phyloP scores from a whole-genome alignment of 2,888 invertebrate genomes.

The Creontiades dilutus region DNA sequence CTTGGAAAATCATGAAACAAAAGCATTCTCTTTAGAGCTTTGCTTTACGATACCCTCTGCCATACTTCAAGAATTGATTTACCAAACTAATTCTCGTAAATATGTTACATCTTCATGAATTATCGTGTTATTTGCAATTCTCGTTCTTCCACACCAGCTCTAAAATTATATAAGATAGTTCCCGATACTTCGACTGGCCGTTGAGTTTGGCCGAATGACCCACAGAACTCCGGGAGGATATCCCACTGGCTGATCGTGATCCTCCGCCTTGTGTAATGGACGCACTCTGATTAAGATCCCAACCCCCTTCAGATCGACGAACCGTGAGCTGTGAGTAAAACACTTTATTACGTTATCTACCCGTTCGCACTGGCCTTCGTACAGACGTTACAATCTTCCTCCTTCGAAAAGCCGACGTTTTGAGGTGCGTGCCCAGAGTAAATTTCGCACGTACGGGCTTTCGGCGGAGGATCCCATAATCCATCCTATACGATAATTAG shows the following conservation, averaged over 20 bases:
- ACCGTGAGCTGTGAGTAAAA: constrained; percentile 14
- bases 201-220: not conserved
- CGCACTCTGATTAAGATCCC: constrained; percentile 49
- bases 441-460: not conserved
- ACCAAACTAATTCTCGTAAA: too few species aligned
- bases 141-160: too few species aligned
- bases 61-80: too few species aligned
- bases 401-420: not conserved
- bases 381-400: not conserved
- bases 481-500: too few species aligned
- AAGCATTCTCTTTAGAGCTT: too few species aligned
- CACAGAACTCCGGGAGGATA: not conserved
- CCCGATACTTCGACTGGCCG: not conserved
- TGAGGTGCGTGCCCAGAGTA: not conserved
- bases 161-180: not conserved
- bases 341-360: constrained; percentile 14
- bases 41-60: too few species aligned
- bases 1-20: too few species aligned
- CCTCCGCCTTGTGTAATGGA: constrained; percentile 24
- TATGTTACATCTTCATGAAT: too few species aligned
- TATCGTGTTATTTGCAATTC: too few species aligned
- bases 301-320: not conserved
- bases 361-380: not conserved
- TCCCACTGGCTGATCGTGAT: constrained; percentile 1
- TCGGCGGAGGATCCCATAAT: not conserved